Percentiles rank a stretch among this genome's conserved stretches.
Evolutionary conservation across 1,140 invertebrate species (phyloP).

Genomic region (Odontomachus brunneus): DNA sequence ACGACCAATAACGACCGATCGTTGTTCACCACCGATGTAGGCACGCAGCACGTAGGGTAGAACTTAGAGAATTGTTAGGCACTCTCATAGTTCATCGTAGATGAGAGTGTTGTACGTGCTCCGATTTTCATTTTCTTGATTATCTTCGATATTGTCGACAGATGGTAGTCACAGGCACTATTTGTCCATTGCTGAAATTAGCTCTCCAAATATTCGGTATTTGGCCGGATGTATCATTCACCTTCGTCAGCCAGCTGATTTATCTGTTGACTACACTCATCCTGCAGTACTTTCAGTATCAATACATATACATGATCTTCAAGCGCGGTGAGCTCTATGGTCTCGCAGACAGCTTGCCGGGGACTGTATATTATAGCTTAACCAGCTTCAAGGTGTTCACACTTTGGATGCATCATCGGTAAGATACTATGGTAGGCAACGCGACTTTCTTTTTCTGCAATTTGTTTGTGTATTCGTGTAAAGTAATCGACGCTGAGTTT

Average conservation of each 20-base stretch:
- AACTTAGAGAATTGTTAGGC: neutral
- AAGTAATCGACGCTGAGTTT: too few relatives aligned
- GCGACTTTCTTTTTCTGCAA: neutral
- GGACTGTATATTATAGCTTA: conserved; percentile 14
- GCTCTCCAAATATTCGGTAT: conserved; percentile 14
- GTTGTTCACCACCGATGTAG: neutral
- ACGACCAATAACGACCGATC: conserved; percentile 44
- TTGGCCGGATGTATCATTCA: neutral
- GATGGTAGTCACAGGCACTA: neutral
- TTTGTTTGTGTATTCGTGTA: neutral
- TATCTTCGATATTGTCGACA: neutral
- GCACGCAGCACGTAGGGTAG: neutral
- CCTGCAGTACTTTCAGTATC: conserved; percentile 35
- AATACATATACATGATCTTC: conserved; percentile 6
- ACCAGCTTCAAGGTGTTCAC: conserved; percentile 11
- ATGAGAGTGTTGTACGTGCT: neutral
- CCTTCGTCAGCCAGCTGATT: neutral
- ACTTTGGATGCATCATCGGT: conserved; percentile 33
- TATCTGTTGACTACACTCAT: neutral
- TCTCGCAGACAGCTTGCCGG: conserved; percentile 22
- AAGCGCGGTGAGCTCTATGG: neutral
- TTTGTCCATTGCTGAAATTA: conserved; percentile 12
- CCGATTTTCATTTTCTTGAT: neutral
- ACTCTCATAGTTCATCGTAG: neutral
- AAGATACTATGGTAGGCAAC: neutral